Conservation (phyloP, 2,113 vertebrate species). For the Melanostigma gelatinosum region DNA sequence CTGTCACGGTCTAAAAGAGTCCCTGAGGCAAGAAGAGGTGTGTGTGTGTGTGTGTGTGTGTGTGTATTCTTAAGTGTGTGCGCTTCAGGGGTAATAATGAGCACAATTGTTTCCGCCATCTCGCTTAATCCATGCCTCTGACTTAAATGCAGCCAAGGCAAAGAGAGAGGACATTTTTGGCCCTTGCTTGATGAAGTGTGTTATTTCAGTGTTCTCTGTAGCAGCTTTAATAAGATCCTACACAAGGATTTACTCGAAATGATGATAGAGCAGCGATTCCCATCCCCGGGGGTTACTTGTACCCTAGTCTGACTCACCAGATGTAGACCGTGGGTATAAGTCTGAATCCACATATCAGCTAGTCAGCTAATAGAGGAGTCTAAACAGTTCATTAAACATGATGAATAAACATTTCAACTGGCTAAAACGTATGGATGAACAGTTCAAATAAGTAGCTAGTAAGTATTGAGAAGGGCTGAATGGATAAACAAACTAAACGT, state of each 20-base stretch:
- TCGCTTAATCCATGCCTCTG: conserved; percentile 32
- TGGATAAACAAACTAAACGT: not conserved
- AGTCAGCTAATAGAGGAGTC: not conserved
- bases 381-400: not conserved
- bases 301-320: not conserved
- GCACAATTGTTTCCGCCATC: conserved; percentile 63
- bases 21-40: conserved; percentile 24
- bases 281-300: not conserved
- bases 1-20: conserved; percentile 54
- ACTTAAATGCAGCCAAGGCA: conserved; percentile 33
- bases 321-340: not conserved
- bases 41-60: not conserved
- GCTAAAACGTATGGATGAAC: not conserved
- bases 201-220: conserved; percentile 8
- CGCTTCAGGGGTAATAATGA: conserved; percentile 66
- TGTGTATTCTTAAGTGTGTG: conserved; percentile 24
- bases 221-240: not conserved
- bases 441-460: not conserved
- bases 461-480: not conserved
- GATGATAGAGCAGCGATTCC: conserved; percentile 9
- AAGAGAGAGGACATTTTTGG: conserved; percentile 26
- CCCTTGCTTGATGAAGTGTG: not conserved
- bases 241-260: conserved; percentile 8
- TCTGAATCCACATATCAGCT: not conserved
- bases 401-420: not conserved